Base-by-base conservation (phyloP, 2,888 invertebrate genomes). In the Spilosoma lubricipeda region DNA sequence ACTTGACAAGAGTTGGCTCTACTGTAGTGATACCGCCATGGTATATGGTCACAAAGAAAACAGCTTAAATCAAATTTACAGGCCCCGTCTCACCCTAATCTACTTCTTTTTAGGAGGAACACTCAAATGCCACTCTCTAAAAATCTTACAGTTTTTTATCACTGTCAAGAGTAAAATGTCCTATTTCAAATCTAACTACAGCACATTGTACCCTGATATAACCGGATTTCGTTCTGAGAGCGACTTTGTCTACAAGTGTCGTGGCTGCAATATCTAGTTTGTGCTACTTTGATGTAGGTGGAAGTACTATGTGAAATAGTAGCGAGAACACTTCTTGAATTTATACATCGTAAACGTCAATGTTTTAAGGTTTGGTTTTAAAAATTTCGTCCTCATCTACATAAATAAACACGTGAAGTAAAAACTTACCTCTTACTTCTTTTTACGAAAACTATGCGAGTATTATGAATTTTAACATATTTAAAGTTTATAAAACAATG, bases 201-300 rank as follows among this genome's bases (percentile, higher is more conserved):
- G n/a, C 67, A 42, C 11, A 27, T 27, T 59, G 56, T 27, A 13
- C 18, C 8, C 67, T n/a, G 59, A n/a, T 73, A 66, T 73, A 73
- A 56, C 48, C 15, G 30, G 33, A 56, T 70, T 73, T 66, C 73
- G 70, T 70, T 45, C 66, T 11, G n/a, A 30, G 48, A 5, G 33
- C 20, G 71, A 83, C 80, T 75, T 77, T 72, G 81, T 83, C 76
- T 78, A 71, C 74, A 72, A 80, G 75, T 81, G 77, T 82, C 83
- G 73, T 70, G 68, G 72, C 72, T 63, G 75, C 74, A 36, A 77
- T 81, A 83, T 83, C 74, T 77, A 80, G 83, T 81, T 77, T 76
- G 77, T 72, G 71, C 71, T 74, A 76, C 72, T 83, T 79, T 56
- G 72, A 73, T 66, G 30, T 66, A 72, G 36, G n/a, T 42, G 67